phyloP scores from a whole-genome alignment of 2,888 invertebrate species.

The Polydrusus tereticollis region DNA sequence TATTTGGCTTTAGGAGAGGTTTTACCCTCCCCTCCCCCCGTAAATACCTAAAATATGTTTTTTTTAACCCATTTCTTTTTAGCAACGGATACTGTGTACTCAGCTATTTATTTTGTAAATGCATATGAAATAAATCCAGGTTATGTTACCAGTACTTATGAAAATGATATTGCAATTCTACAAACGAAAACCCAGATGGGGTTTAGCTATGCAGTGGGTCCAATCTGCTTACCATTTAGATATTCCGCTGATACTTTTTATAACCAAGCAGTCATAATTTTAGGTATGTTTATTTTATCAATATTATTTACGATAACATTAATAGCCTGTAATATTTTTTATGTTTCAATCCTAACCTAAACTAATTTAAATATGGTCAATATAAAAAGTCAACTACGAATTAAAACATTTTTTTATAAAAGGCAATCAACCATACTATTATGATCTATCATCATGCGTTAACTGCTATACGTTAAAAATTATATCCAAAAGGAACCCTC shows the following conservation, averaged over 20 bases:
- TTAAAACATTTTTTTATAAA: no score
- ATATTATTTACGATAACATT: no score
- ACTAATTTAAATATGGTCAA: no score
- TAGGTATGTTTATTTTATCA: slow-evolving; percentile 64
- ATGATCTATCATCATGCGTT: no score
- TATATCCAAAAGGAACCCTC: no score
- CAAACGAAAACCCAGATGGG: slow-evolving; percentile 63
- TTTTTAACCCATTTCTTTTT: slow-evolving; percentile 51
- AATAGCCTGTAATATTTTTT: background rate
- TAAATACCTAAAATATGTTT: background rate
- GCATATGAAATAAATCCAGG: slow-evolving; percentile 67
- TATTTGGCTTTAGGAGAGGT: no score
- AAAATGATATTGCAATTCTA: slow-evolving; percentile 73
- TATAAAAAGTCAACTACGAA: no score
- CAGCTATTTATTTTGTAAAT: slow-evolving; percentile 64
- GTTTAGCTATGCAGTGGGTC: slow-evolving; percentile 71
- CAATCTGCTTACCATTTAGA: slow-evolving; percentile 76
- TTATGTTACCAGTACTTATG: slow-evolving; percentile 53
- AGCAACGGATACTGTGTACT: slow-evolving; percentile 69
- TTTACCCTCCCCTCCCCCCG: background rate
- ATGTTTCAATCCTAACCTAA: background rate
- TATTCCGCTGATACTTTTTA: slow-evolving; percentile 62
- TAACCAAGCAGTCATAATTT: slow-evolving; percentile 64
- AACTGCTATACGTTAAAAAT: no score
- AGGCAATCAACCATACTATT: no score